Evolutionary conservation across 2,888 invertebrate genomes (phyloP), one percentile per base, ranked within the genome.

Genomic region (Eristalis intricaria): DNA sequence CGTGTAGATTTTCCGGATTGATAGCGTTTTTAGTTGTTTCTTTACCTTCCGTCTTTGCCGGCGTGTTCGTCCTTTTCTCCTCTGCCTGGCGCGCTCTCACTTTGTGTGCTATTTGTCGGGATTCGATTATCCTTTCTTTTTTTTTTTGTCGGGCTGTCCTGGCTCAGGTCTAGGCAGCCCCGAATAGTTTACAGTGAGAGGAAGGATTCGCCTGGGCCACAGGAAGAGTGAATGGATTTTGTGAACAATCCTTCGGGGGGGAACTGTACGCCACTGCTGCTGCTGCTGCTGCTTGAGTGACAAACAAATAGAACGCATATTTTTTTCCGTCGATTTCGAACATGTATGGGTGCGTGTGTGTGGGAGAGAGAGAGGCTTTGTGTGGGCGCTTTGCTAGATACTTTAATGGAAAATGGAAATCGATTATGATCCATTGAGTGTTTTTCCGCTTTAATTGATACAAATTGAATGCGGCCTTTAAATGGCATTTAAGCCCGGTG

Each of bases 401-500:
- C 79, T 84, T 84, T 84, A 87, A 79, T 84, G 84, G 87, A 84
- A 82, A 87, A 84, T 87, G 75, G 79, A 87, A 87, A 87, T 84
- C 87, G 87, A 87, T 87, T 87, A 87, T 84, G 84, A 87, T 79
- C 79, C 84, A 84, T 71, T 83, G 84, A 87, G 75, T 84, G 84
- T 83, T 84, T 83, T 84, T 84, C 86, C 86, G 86, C 86, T 87
- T 87, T 87, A 87, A 87, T 87, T 87, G 87, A 79, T 87, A 87
- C 84, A 87, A 87, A 87, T 87, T 87, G 87, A 87, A 84, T 74
- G 74, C 78, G 83, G 86, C 83, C 86, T 86, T 81, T 86, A 83
- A 86, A 83, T 75, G 86, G 65, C 50, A 70, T 83, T 86, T 74
- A 85, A 19, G 19, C n/a, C 8, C 74, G 56, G 38, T 60, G 56